Evolutionary conservation across 1,140 invertebrate genomes (phyloP).

Genomic region (Drosophila repleta): DNA sequence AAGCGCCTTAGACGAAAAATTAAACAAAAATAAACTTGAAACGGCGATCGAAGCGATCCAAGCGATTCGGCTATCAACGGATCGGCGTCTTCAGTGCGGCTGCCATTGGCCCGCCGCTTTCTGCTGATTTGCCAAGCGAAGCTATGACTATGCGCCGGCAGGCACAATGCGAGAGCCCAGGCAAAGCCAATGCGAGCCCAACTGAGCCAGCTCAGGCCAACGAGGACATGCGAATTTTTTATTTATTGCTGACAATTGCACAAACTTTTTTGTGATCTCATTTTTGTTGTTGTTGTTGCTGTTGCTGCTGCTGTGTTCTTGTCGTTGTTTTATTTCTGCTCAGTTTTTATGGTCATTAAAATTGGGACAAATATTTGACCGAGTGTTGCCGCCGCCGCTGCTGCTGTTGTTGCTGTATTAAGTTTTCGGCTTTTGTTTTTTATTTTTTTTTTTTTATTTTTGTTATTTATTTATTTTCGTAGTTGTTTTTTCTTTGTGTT

Average conservation of each 20-base stretch:
- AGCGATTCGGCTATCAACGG: conserved; percentile 31
- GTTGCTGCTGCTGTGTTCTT: conserved; percentile 17
- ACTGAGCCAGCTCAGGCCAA: conserved; percentile 17
- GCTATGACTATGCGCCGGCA: conserved; percentile 66
- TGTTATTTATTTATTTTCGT: conserved; percentile 34
- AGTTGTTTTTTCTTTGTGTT: conserved; percentile 22
- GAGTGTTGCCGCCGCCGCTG: conserved; percentile 34
- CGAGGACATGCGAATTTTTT: conserved; percentile 81
- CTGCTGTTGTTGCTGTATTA: conserved; percentile 38
- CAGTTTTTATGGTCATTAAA: conserved; percentile 80
- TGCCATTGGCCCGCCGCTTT: conserved; percentile 8
- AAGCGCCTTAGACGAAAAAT: conserved; percentile 48
- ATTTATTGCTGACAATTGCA: conserved; percentile 83
- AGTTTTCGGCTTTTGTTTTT: conserved; percentile 23
- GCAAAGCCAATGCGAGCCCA: conserved; percentile 24
- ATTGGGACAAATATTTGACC: conserved; percentile 81
- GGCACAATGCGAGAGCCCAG: conserved; percentile 49
- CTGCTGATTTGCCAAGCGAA: conserved; percentile 52
- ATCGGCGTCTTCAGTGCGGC: conserved; percentile 18
- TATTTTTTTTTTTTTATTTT: conserved; percentile 25
- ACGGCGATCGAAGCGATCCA: conserved; percentile 37
- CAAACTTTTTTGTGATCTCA: conserved; percentile 60
- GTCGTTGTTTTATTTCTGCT: conserved; percentile 35
- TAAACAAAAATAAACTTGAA: conserved; percentile 69
- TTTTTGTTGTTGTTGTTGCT: conserved; percentile 13